Conservation (phyloP, 1,140 invertebrate species). For the Conus ventricosus region DNA sequence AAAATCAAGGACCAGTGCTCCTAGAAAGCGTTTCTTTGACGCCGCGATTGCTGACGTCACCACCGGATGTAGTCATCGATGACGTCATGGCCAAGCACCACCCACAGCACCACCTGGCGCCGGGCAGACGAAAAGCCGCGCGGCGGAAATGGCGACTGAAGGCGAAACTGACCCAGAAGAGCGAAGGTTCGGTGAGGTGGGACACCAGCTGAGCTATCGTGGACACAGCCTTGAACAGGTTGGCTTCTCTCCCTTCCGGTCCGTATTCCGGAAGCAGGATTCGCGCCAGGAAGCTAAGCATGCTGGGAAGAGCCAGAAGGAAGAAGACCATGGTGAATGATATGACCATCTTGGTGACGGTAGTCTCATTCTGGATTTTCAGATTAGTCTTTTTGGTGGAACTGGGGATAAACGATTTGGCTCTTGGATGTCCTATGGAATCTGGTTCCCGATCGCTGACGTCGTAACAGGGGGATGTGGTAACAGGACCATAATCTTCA, state of each 20-base stretch:
- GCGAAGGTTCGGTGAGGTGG: background rate
- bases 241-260: background rate
- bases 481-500: too few species aligned
- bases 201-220: background rate
- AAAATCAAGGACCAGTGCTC: too few species aligned
- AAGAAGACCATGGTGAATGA: background rate
- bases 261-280: background rate
- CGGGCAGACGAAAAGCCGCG: background rate
- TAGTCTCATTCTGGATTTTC: background rate
- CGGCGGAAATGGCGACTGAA: constrained; percentile 3
- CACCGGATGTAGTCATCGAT: background rate
- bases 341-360: background rate
- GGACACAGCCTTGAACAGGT: background rate
- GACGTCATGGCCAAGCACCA: background rate
- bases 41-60: too few species aligned
- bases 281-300: background rate
- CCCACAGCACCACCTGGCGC: constrained; percentile 4
- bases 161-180: constrained; percentile 14
- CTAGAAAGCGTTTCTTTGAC: too few species aligned
- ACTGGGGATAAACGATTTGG: too few species aligned
- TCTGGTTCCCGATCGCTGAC: too few species aligned
- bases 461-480: too few species aligned
- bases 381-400: too few species aligned
- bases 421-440: too few species aligned
- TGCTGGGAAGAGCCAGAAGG: background rate